Conservation (phyloP, 2,888 invertebrate species). For the Conomelus anceps region DNA sequence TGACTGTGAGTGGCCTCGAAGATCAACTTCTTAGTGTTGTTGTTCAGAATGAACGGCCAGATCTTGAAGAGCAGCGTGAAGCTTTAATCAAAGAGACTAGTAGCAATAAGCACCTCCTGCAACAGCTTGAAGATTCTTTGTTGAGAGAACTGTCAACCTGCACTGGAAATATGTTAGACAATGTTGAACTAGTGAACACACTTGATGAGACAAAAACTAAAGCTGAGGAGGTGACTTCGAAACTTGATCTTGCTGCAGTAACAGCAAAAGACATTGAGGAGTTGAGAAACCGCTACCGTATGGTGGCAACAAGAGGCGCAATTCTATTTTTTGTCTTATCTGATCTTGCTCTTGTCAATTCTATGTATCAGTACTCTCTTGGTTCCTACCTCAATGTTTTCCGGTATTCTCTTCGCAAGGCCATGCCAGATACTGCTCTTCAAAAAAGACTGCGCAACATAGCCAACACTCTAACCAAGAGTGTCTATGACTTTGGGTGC, state of each 20-base stretch:
- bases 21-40: slow-evolving; percentile 87
- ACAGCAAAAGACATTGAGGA: slow-evolving; percentile 77
- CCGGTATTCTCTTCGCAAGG: slow-evolving; percentile 68
- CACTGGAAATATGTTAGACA: slow-evolving; percentile 88
- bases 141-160: slow-evolving; percentile 77
- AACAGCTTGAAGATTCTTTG: slow-evolving; percentile 78
- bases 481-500: slow-evolving; percentile 86
- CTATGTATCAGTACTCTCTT: slow-evolving; percentile 90
- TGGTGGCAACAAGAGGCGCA: slow-evolving; percentile 79
- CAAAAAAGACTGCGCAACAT: slow-evolving; percentile 69
- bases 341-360: slow-evolving; percentile 81
- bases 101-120: slow-evolving; percentile 74
- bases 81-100: slow-evolving; percentile 75
- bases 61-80: slow-evolving; percentile 82
- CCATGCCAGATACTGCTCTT: slow-evolving; percentile 73
- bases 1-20: slow-evolving; percentile 70
- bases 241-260: slow-evolving; percentile 65
- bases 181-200: slow-evolving; percentile 75
- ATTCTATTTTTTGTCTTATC: slow-evolving; percentile 84
- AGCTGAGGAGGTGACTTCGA: slow-evolving; percentile 71
- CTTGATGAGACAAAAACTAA: slow-evolving; percentile 85
- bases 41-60: slow-evolving; percentile 76
- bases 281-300: slow-evolving; percentile 75
- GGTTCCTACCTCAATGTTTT: slow-evolving; percentile 81
- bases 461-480: slow-evolving; percentile 75